Evolutionary conservation across 1,140 invertebrate genomes (phyloP).

Genomic region (Heliconius himera): DNA sequence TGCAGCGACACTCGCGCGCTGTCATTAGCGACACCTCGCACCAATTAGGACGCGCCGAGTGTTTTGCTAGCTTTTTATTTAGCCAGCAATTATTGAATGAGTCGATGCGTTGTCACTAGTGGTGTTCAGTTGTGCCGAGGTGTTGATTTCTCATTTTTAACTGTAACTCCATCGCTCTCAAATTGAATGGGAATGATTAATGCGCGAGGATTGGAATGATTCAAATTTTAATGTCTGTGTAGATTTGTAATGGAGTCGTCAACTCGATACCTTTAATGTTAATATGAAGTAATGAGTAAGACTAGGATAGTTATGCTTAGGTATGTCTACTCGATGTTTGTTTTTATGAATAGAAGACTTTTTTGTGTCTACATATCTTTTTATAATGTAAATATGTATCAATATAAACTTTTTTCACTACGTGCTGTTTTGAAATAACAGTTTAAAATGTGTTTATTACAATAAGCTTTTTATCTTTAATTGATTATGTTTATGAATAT

Average conservation of each 20-base stretch:
- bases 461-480: no score
- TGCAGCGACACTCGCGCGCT: slow-evolving; percentile 68
- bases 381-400: no score
- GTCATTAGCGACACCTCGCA: slow-evolving; percentile 79
- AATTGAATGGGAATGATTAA: slow-evolving; percentile 38
- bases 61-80: slow-evolving; percentile 63
- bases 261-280: neutral
- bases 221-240: neutral
- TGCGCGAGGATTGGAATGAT: slow-evolving; percentile 6
- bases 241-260: neutral
- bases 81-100: slow-evolving; percentile 56
- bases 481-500: no score
- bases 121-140: slow-evolving; percentile 52
- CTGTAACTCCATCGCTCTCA: slow-evolving; percentile 38
- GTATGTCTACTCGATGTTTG: neutral
- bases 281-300: neutral
- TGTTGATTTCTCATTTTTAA: slow-evolving; percentile 46
- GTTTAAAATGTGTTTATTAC: no score
- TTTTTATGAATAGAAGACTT: neutral
- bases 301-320: neutral
- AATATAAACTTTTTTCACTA: no score
- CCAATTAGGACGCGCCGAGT: slow-evolving; percentile 75
- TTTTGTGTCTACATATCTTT: no score
- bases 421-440: no score
- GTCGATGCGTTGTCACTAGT: slow-evolving; percentile 52